Evolutionary conservation across 2,113 vertebrate genomes (phyloP).

Genomic region (Apodemus sylvaticus): DNA sequence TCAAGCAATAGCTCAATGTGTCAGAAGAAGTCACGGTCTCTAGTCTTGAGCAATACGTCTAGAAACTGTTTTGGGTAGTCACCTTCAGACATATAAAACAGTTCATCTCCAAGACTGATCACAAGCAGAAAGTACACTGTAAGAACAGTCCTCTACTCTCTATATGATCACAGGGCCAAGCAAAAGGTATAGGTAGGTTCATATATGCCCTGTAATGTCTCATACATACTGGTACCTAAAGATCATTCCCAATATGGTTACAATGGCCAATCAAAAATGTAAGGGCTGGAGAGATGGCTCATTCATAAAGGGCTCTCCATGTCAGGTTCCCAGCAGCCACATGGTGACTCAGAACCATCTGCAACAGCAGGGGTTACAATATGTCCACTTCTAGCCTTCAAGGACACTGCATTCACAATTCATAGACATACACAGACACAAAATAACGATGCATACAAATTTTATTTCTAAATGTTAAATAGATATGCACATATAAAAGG

Average conservation of each 20-base stretch:
- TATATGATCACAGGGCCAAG: background rate
- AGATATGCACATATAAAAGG: background rate
- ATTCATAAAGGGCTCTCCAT: background rate
- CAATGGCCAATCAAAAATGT: background rate
- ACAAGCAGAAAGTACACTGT: background rate
- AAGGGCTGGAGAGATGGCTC: background rate
- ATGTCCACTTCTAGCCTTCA: background rate
- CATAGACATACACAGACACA: background rate
- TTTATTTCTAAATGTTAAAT: background rate
- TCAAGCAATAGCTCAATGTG: background rate
- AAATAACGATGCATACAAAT: background rate
- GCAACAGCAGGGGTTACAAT: background rate
- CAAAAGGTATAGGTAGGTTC: background rate
- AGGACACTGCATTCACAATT: background rate
- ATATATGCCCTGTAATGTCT: background rate
- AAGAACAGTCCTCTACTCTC: background rate
- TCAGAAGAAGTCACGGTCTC: background rate
- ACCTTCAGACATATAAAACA: slow-evolving; percentile 18
- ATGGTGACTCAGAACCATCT: background rate
- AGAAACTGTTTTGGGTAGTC: background rate
- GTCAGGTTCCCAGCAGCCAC: background rate
- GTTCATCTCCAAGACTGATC: background rate
- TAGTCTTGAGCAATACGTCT: background rate
- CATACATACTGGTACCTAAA: background rate
- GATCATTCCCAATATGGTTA: background rate